phyloP scores from a whole-genome alignment of 2,113 vertebrate genomes.

The Pelvicachromis taeniatus region DNA sequence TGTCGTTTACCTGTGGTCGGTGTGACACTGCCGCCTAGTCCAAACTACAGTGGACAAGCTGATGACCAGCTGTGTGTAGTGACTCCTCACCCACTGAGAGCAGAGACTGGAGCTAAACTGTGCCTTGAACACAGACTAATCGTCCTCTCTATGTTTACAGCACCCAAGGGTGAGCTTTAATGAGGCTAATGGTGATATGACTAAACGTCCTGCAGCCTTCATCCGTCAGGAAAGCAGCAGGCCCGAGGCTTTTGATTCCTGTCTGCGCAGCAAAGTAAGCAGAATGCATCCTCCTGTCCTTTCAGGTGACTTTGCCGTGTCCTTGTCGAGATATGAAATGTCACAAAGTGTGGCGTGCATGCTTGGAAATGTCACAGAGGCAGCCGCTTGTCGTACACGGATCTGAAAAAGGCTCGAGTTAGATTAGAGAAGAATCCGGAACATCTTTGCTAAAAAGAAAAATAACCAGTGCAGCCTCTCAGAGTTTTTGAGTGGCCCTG shows the following conservation, averaged over 20 bases:
- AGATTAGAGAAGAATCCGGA: slow-evolving; percentile 6
- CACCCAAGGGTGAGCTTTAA: slow-evolving; percentile 44
- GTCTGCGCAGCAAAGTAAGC: slow-evolving; percentile 7
- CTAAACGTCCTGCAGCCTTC: slow-evolving; percentile 34
- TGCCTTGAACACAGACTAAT: slow-evolving; percentile 22
- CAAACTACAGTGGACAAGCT: slow-evolving; percentile 5
- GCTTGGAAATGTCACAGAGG: slow-evolving; percentile 26
- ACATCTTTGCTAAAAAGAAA: background rate
- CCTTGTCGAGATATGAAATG: slow-evolving; percentile 24
- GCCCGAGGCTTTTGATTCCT: background rate
- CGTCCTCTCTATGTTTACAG: slow-evolving; percentile 19
- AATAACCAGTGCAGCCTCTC: background rate
- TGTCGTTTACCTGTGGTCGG: background rate
- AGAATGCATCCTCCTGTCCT: slow-evolving; percentile 11
- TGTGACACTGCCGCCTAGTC: background rate
- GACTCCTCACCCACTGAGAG: background rate
- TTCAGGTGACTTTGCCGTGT: slow-evolving; percentile 5
- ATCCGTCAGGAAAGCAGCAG: slow-evolving; percentile 28
- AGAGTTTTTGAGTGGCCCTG: background rate
- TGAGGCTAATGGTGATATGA: slow-evolving; percentile 35
- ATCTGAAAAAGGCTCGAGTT: background rate
- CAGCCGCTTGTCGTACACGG: background rate
- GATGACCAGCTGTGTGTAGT: background rate
- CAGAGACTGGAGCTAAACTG: slow-evolving; percentile 10
- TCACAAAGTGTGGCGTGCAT: background rate